A percentile compares a stretch with the other conserved stretches of the same genome.
These are phyloP conservation scores for Dinothrombium tinctorium DNA, from an alignment of 1,140 invertebrate species.

Conservation along the genomic window DNA sequence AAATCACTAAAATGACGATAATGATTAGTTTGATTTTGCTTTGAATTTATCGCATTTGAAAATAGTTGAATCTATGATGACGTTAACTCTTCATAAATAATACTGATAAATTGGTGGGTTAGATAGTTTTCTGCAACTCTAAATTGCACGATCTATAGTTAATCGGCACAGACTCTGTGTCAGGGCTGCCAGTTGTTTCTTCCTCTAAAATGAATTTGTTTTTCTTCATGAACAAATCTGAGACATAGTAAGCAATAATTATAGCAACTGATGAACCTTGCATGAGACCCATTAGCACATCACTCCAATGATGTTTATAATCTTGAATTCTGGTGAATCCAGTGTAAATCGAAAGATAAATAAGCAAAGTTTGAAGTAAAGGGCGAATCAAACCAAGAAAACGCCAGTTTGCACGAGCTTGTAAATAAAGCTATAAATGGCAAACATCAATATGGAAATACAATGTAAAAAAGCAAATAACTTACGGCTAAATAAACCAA, in stretches of 20 bases:
- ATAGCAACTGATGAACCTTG: conserved; percentile 23
- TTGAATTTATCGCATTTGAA: no score
- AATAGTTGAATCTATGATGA: no score
- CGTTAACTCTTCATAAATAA: no score
- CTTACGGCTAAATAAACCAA: conserved; percentile 27
- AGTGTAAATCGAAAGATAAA: conserved; percentile 8
- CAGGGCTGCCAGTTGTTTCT: no score
- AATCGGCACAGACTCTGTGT: no score
- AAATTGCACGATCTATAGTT: no score
- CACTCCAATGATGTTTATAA: conserved; percentile 31
- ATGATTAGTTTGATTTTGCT: no score
- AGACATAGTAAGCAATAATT: conserved; percentile 4
- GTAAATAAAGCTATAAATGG: conserved; percentile 45
- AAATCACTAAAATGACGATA: no score
- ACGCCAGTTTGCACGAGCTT: conserved; percentile 30
- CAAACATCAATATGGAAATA: not conserved
- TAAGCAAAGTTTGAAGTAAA: conserved; percentile 6
- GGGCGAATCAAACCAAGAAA: conserved; percentile 23
- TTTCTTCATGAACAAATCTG: conserved; percentile 4
- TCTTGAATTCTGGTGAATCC: conserved; percentile 23
- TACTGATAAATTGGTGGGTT: no score
- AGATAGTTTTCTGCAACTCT: no score
- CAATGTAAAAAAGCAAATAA: conserved; percentile 5
- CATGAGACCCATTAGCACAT: conserved; percentile 26
- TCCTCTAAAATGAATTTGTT: no score